Evolutionary conservation across 2,797 vertebrate species (phyloP).

Genomic region (Babyrousa celebensis): DNA sequence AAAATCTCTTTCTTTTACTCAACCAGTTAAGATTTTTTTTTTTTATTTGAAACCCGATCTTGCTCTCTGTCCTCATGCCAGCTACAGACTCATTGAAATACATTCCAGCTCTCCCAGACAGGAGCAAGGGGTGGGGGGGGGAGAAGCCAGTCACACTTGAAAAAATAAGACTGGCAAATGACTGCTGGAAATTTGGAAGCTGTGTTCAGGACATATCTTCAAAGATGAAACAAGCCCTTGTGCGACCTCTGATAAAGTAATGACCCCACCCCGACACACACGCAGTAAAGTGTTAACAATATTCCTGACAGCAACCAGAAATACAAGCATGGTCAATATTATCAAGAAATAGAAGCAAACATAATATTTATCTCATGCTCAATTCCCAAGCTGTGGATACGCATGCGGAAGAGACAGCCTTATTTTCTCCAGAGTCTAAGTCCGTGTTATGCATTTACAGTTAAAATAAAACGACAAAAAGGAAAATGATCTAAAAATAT

Average conservation of each 20-base stretch:
- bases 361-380: conserved; percentile 58
- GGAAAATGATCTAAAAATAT: conserved; percentile 87
- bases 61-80: conserved; percentile 84
- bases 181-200: conserved; percentile 87
- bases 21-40: conserved; percentile 62
- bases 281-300: conserved; percentile 80
- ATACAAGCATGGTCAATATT: conserved; percentile 61
- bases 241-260: conserved; percentile 79
- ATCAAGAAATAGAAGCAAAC: conserved; percentile 76
- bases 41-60: conserved; percentile 87
- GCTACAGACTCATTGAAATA: conserved; percentile 90
- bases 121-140: conserved; percentile 24
- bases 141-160: conserved; percentile 89
- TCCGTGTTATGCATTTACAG: conserved; percentile 68
- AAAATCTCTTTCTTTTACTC: conserved; percentile 73
- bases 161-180: conserved; percentile 89
- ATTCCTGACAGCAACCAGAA: conserved; percentile 72
- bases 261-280: conserved; percentile 71
- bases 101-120: conserved; percentile 88
- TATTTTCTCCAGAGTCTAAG: conserved; percentile 73
- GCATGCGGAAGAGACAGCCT: conserved; percentile 41
- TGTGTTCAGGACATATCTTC: conserved; percentile 72
- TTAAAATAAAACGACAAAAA: conserved; percentile 62
- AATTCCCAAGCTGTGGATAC: conserved; percentile 49
- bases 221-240: conserved; percentile 76